Evolutionary conservation across 2,113 vertebrate genomes (phyloP), one percentile per base, ranked within the genome.

Genomic region (Cyprinus carpio): DNA sequence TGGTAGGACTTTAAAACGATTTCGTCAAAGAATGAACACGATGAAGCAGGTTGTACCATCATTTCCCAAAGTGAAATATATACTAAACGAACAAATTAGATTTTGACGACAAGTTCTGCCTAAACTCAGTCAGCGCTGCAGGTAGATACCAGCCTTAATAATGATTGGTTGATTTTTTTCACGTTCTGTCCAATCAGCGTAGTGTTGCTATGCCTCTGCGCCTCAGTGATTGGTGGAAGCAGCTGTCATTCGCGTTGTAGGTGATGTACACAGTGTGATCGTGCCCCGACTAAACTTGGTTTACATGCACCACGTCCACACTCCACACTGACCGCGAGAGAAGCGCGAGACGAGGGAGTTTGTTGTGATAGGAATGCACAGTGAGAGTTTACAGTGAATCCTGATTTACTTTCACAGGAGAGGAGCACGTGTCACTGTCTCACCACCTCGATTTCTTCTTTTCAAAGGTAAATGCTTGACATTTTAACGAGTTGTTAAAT

Each of bases 241-340:
- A 6, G 37, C 62, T 92, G 93, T 91, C 94, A 91, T 1, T 93
- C n/a, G 77, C 60, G 40, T 37, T 67, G 54, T 76, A 54, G 34
- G 46, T 46, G 72, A 86, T 11, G 56, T 64, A 72, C 85, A 77
- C 85, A 77, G 77, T 77, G 83, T 75, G 67, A 77, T 75, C 72
- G 75, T 81, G 85, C 81, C 88, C 86, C 76, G 82, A 79, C 85
- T 88, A 89, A 93, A 93, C 92, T 91, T 90, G 84, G 87, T 89
- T 76, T 91, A 91, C 92, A 93, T 94, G 93, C 93, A 93, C 91
- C 92, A 90, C 92, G 93, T 93, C 92, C 90, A 87, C 91, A 91
- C 87, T 88, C 92, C 90, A 87, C 91, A 90, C 87, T 88, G 18
- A 54, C 23, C 77, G 67, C 18, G 34, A 87, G 69, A 65, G 65